Conservation (phyloP, 2,797 vertebrate species). For the Falco columbarius region DNA sequence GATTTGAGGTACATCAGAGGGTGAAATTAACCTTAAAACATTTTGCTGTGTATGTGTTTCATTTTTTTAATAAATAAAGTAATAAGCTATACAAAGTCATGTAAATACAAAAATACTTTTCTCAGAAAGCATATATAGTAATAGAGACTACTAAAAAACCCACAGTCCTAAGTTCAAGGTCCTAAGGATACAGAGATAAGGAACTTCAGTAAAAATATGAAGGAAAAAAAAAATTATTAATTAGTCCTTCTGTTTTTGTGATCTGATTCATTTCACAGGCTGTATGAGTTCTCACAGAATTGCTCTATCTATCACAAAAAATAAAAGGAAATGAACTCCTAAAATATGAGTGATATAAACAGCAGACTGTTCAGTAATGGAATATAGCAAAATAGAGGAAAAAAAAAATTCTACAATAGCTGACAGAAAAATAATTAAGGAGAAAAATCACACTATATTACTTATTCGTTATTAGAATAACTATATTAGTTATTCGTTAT, state of each 20-base stretch:
- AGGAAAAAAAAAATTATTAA: neutral
- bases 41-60: neutral
- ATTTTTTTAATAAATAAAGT: neutral
- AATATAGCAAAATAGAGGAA: neutral
- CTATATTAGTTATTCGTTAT: neutral
- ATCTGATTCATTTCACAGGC: neutral
- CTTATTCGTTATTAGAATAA: neutral
- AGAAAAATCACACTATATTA: neutral
- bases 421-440: neutral
- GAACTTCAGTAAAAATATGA: neutral
- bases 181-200: neutral
- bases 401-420: neutral
- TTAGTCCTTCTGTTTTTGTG: neutral
- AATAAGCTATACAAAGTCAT: neutral
- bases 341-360: neutral
- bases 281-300: neutral
- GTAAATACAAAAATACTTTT: neutral
- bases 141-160: neutral
- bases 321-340: neutral
- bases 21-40: neutral
- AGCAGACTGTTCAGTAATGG: neutral
- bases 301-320: neutral
- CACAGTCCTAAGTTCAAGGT: neutral
- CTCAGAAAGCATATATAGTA: neutral
- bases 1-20: neutral